A percentile compares a stretch with the other conserved stretches of the same genome.
phyloP scores from a whole-genome alignment of 2,113 vertebrate species.

The Nycticebus coucang region DNA sequence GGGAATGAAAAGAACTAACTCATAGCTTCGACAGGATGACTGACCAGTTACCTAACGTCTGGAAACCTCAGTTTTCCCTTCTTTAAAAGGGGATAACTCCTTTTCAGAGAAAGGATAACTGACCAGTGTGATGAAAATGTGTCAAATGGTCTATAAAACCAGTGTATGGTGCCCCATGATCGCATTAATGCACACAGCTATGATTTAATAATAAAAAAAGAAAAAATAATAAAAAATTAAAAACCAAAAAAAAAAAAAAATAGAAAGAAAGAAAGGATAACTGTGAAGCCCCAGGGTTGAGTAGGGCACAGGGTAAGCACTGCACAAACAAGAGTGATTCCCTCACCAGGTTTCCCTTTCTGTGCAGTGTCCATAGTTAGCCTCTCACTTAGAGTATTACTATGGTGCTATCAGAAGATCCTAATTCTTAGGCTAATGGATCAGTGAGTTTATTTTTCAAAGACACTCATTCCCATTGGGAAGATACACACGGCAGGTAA shows the following conservation, averaged over 20 bases:
- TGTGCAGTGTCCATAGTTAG: fast-evolving
- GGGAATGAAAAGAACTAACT: background rate
- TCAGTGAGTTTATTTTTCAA: background rate
- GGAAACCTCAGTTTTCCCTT: background rate
- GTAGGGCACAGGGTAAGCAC: background rate
- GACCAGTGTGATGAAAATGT: no score
- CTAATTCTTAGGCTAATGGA: background rate
- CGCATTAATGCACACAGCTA: no score
- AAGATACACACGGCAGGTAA: background rate
- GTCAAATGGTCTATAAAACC: no score
- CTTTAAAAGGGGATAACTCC: background rate
- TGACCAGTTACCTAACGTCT: background rate
- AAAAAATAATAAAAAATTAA: no score
- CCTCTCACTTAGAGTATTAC: background rate
- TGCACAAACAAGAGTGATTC: no score
- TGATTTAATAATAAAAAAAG: no score
- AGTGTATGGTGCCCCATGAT: no score
- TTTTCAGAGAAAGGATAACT: no score
- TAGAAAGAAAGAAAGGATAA: no score
- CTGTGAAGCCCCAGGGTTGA: fast-evolving
- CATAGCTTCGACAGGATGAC: background rate
- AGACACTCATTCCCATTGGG: background rate
- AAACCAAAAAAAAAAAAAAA: no score
- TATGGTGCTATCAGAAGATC: background rate
- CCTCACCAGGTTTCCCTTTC: background rate